Percentiles rank a stretch among this genome's conserved stretches.
Conservation (phyloP, 2,888 invertebrate genomes). For the Drosophila bunnanda region DNA sequence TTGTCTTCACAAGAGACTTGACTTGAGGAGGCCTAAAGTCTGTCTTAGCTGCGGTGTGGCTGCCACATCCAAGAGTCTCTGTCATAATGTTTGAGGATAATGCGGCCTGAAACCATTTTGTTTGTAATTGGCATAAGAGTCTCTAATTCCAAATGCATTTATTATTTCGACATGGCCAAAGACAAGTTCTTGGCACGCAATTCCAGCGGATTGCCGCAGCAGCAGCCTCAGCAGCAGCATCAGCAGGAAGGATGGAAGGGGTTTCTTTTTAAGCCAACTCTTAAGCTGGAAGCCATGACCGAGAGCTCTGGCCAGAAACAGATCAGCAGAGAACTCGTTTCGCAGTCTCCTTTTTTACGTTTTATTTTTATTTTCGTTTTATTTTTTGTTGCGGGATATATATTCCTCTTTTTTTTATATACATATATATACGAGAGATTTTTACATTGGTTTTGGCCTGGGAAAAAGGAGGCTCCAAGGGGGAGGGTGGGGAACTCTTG, state of each 20-base stretch:
- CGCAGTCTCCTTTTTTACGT: conserved; percentile 50
- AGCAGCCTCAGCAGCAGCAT: conserved; percentile 1
- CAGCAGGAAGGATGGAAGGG: background rate
- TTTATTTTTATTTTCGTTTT: conserved; percentile 10
- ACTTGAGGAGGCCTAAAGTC: conserved; percentile 4
- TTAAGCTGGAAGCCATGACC: conserved; percentile 45
- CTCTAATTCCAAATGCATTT: conserved; percentile 77
- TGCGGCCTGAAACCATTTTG: conserved; percentile 81
- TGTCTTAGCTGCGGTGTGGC: conserved; percentile 27
- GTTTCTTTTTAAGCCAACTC: conserved; percentile 30
- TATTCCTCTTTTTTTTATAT: conserved; percentile 15
- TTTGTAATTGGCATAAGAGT: conserved; percentile 76
- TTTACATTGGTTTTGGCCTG: conserved; percentile 41
- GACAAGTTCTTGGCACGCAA: conserved; percentile 52
- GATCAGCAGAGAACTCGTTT: conserved; percentile 49
- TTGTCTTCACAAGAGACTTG: conserved; percentile 3
- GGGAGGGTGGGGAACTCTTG: conserved; percentile 4
- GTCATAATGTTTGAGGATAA: conserved; percentile 82
- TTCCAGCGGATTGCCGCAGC: conserved; percentile 16
- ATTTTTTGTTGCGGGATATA: conserved; percentile 24
- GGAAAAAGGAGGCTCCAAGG: conserved; percentile 21
- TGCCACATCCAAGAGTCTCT: conserved; percentile 42
- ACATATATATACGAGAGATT: conserved; percentile 29
- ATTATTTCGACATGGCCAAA: conserved; percentile 75
- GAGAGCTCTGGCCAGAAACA: conserved; percentile 43